These are phyloP conservation scores for Iselma pallidipennis DNA, from an alignment of 2,888 invertebrate species.

Conservation along the genomic window DNA sequence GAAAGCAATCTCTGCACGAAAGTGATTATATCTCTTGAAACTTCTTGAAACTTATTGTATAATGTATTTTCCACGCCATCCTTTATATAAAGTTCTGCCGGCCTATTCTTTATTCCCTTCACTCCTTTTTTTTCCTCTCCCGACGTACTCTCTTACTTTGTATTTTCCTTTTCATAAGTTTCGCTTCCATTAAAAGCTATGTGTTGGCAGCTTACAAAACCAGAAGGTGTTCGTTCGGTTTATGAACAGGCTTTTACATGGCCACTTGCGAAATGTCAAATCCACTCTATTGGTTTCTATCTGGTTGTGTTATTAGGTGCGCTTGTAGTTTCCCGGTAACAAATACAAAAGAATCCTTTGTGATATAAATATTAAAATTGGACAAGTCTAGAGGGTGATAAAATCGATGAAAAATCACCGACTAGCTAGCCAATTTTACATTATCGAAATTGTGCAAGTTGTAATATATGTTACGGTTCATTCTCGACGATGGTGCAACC, in stretches of 20 bases:
- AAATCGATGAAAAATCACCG: background rate
- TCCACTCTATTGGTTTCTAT: background rate
- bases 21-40: constrained; percentile 24
- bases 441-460: background rate
- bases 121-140: background rate
- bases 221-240: background rate
- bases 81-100: constrained; percentile 34
- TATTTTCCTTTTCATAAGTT: constrained; percentile 32
- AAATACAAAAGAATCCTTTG: background rate
- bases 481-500: background rate
- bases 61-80: constrained; percentile 26
- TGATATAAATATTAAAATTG: background rate
- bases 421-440: background rate
- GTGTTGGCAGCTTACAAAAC: background rate
- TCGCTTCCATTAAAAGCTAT: constrained; percentile 36
- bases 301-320: background rate
- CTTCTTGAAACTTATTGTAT: constrained; percentile 24
- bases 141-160: background rate
- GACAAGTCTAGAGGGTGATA: background rate
- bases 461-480: background rate
- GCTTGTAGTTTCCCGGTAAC: too few species aligned
- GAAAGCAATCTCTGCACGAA: constrained; percentile 22
- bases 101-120: constrained; percentile 37
- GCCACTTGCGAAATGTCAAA: background rate
- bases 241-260: background rate